Evolutionary conservation across 2,113 vertebrate genomes (phyloP).

Genomic region (Himantopus leucocephalus): DNA sequence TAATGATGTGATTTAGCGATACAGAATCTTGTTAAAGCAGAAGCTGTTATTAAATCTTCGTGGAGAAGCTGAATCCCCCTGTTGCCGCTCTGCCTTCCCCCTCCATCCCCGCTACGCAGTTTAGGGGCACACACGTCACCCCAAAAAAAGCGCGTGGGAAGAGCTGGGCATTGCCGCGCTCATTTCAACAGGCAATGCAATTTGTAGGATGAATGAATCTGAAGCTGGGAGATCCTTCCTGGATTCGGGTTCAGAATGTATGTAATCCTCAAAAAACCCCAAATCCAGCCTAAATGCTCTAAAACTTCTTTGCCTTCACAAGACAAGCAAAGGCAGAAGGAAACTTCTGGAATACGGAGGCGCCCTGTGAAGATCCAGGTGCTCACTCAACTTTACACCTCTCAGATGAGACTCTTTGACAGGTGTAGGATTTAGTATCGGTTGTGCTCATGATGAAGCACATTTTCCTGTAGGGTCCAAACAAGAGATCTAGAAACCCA

Average conservation of each 20-base stretch:
- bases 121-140: background rate
- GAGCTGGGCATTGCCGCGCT: background rate
- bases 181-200: background rate
- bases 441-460: background rate
- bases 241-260: background rate
- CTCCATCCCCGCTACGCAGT: background rate
- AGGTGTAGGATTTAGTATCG: background rate
- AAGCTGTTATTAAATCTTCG: background rate
- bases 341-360: background rate
- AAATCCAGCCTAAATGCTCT: background rate
- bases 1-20: background rate
- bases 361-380: background rate
- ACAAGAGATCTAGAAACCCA: background rate
- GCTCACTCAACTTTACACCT: background rate
- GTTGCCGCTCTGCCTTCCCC: background rate
- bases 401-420: background rate
- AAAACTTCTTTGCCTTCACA: background rate
- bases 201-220: background rate
- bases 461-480: background rate
- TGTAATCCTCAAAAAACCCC: background rate
- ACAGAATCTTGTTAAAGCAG: background rate
- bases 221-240: background rate
- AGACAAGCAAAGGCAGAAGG: background rate
- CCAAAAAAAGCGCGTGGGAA: fast-evolving
- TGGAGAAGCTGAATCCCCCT: background rate